Evolutionary conservation across 2,888 invertebrate species (phyloP).

Genomic region (Drosophila cyrtoloma): DNA sequence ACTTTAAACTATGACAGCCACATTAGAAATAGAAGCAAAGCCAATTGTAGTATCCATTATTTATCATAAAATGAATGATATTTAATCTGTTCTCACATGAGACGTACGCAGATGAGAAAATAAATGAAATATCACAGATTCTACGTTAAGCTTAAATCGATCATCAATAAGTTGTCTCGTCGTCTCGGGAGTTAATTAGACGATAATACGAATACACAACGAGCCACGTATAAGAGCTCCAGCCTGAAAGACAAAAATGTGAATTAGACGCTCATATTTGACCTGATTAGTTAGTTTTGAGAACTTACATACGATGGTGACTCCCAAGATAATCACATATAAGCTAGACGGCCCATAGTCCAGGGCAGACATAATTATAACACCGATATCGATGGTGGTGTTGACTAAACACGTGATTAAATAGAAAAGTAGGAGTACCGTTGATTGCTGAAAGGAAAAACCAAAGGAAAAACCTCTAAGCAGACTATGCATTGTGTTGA

Average conservation of each 20-base stretch:
- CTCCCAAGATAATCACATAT: fast-evolving
- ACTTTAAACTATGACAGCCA: too few relatives aligned
- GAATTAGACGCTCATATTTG: background rate
- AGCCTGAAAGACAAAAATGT: conserved; percentile 15
- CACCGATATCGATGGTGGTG: background rate
- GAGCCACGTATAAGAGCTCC: conserved; percentile 45
- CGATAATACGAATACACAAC: conserved; percentile 52
- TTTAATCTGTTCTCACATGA: background rate
- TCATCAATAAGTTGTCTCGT: background rate
- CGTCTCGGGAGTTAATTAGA: background rate
- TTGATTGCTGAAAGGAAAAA: conserved; percentile 38
- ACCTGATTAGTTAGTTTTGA: too few relatives aligned
- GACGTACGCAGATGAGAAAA: background rate
- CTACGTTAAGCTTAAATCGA: background rate
- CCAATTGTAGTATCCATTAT: background rate
- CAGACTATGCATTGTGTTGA: too few relatives aligned
- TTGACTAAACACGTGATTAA: conserved; percentile 61
- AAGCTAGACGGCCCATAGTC: fast-evolving
- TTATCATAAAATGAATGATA: background rate
- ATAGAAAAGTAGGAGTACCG: conserved; percentile 55
- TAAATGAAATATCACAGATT: conserved; percentile 10
- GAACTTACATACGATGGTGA: conserved; percentile 14
- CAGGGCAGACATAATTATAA: background rate
- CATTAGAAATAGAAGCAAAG: too few relatives aligned
- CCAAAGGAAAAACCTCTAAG: too few relatives aligned